Evolutionary conservation across 2,113 vertebrate species (phyloP), one percentile per base, ranked within the genome.

Genomic region (Tetraodon nigroviridis): DNA sequence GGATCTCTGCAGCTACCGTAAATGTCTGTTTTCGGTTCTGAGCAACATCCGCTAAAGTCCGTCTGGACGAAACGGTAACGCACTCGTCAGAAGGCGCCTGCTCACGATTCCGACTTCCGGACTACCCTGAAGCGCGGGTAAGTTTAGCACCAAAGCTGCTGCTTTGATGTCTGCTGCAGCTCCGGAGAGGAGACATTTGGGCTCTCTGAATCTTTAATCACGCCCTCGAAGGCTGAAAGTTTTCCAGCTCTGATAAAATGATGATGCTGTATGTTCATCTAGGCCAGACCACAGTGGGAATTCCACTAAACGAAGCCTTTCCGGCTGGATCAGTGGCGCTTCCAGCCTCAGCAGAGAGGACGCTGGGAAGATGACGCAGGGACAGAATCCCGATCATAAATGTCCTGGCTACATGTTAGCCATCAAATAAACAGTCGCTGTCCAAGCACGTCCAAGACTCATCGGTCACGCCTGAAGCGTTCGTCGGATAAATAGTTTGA

Each of bases 131-230:
- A 80, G 73, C 80, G 51, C 40, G 49, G 79, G 71, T 44, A 51
- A 75, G 58, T 81, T 67, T 55, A 82, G 84, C 81, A 82, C 82
- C 78, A 67, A 67, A 65, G 58, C 41, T 58, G 44, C 17, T 27
- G 71, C 83, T 87, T 86, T 86, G 78, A 83, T 73, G 78, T 83
- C 58, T 79, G 59, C 18, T 29, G 58, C 51, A 75, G 67, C 73
- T 68, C 84, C 71, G 75, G 58, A 85, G 78, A 81, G 58, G 58
- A 82, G 69, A 76, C 55, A 51, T 74, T 75, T 78, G 76, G 51
- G 32, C 62, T 65, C 17, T 67, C 68, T 86, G 70, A 82, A 87
- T 88, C 73, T 86, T 89, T 89, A 84, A 87, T 84, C 64, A 71
- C 66, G 65, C 66, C 83, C 82, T 82, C 82, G 68, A 79, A 87